These are phyloP conservation scores for Enteromius thamalakanensis DNA, from an alignment of 2,797 vertebrate genomes.

Conservation along the genomic window DNA sequence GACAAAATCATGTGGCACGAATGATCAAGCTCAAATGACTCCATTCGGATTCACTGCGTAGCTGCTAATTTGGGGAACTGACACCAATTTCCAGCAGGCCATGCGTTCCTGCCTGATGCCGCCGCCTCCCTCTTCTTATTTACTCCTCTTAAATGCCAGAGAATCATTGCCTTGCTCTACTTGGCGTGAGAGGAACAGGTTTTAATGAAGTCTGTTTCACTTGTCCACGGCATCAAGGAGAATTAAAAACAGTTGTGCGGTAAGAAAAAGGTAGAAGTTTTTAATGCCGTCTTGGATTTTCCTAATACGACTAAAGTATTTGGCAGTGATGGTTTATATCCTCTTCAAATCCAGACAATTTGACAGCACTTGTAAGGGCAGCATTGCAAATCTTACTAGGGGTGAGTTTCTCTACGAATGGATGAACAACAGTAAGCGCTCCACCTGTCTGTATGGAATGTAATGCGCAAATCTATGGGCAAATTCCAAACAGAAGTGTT, in stretches of 20 bases:
- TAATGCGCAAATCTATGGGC: neutral
- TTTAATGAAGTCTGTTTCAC: conserved; percentile 63
- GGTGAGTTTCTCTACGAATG: conserved; percentile 31
- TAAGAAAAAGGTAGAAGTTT: conserved; percentile 43
- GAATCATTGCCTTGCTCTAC: conserved; percentile 60
- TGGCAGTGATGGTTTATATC: conserved; percentile 54
- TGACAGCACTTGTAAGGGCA: conserved; percentile 58
- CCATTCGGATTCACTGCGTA: conserved; percentile 76
- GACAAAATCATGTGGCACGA: conserved; percentile 73
- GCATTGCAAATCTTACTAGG: conserved; percentile 54
- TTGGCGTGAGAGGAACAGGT: conserved; percentile 51
- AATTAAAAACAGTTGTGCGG: conserved; percentile 46
- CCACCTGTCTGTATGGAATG: conserved; percentile 10
- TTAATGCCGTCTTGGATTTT: conserved; percentile 52
- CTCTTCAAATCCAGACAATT: conserved; percentile 50
- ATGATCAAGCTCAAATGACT: conserved; percentile 78
- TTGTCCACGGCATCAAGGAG: conserved; percentile 32
- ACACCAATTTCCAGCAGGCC: conserved; percentile 79
- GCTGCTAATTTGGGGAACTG: conserved; percentile 75
- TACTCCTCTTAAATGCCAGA: conserved; percentile 74
- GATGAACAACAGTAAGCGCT: conserved; percentile 16
- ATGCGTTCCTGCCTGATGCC: conserved; percentile 48
- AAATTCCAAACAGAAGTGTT: neutral
- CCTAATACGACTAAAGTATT: conserved; percentile 60
- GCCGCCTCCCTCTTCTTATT: conserved; percentile 64